Conservation (phyloP, 2,888 invertebrate species). For the Platycnemis pennipes region DNA sequence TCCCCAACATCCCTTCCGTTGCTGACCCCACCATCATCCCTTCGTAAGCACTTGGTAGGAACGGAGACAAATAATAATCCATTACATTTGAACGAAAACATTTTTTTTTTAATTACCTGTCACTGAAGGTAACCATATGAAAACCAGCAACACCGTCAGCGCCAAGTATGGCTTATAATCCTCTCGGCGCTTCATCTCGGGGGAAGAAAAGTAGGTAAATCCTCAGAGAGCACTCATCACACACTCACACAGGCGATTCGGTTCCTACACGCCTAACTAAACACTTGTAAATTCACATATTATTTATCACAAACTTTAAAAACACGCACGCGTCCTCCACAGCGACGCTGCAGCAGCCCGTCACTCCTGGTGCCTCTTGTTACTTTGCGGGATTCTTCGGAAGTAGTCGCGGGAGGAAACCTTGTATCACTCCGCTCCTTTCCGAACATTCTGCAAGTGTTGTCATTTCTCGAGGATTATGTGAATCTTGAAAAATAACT, state of each 20-base stretch:
- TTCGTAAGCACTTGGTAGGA: too few relatives aligned
- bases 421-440: conserved; percentile 47
- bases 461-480: neutral
- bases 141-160: conserved; percentile 41
- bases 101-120: neutral
- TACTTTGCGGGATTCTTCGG: conserved; percentile 52
- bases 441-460: neutral
- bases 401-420: conserved; percentile 49
- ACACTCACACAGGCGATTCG: conserved; percentile 62
- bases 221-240: conserved; percentile 66
- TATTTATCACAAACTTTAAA: conserved; percentile 47
- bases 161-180: conserved; percentile 58
- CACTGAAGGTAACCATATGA: conserved; percentile 57
- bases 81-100: too few relatives aligned
- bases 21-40: neutral
- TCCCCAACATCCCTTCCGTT: neutral
- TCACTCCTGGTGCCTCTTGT: conserved; percentile 48
- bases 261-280: conserved; percentile 53
- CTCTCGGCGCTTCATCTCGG: conserved; percentile 60
- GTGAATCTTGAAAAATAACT: neutral
- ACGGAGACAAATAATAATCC: too few relatives aligned
- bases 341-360: conserved; percentile 54
- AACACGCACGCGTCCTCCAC: conserved; percentile 63
- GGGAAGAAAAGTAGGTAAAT: conserved; percentile 59
- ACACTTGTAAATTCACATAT: conserved; percentile 66